Percentiles rank a stretch among this genome's conserved stretches.
These are phyloP conservation scores for Ophioderma brevispina DNA, from an alignment of 35 echinoderm and acorn worm genomes.

Conservation along the genomic window DNA sequence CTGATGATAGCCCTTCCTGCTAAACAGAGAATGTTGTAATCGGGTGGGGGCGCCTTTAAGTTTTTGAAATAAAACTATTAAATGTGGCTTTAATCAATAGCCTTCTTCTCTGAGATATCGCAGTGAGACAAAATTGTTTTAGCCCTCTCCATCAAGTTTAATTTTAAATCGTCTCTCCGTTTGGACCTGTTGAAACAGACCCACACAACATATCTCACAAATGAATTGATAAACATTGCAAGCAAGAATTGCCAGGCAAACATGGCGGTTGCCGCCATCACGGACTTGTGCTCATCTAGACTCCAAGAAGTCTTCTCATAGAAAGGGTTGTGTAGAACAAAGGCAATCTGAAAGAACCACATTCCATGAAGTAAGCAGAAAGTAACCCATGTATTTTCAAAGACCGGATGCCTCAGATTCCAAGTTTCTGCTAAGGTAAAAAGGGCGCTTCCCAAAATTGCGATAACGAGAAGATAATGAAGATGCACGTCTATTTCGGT, in stretches of 20 bases:
- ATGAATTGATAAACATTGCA: neutral
- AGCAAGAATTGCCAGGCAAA: neutral
- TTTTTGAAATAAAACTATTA: no score
- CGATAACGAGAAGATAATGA: constrained; percentile 72
- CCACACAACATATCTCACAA: neutral
- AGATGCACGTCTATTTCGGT: constrained; percentile 73
- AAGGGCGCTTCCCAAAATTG: constrained; percentile 64
- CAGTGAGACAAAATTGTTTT: no score
- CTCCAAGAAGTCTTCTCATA: neutral
- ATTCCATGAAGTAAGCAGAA: constrained; percentile 87
- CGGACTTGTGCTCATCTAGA: neutral
- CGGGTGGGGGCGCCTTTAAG: no score
- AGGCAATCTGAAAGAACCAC: constrained; percentile 85
- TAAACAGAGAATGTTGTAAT: no score
- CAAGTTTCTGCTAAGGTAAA: constrained; percentile 44
- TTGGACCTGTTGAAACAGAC: neutral
- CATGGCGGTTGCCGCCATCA: neutral
- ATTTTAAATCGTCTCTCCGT: no score
- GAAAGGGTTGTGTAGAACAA: constrained; percentile 67
- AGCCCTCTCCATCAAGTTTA: no score
- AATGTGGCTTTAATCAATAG: no score
- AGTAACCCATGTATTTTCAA: constrained; percentile 54
- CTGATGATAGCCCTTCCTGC: no score
- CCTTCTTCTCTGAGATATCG: no score
- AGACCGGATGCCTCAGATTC: constrained; percentile 35